These are phyloP conservation scores for Sinohyriopsis cumingii DNA, from an alignment of 2,888 invertebrate species.

Conservation along the genomic window DNA sequence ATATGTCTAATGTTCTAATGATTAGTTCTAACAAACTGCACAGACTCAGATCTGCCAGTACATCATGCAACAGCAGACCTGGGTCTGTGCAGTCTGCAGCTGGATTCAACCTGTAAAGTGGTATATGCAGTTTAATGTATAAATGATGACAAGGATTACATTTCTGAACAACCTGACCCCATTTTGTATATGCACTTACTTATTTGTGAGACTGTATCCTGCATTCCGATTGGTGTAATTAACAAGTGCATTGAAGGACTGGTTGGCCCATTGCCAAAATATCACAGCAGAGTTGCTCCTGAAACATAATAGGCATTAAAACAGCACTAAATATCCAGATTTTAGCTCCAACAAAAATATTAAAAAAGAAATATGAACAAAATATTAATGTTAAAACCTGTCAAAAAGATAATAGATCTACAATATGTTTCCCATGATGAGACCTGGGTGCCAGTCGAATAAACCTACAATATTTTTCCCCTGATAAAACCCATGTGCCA, in stretches of 20 bases:
- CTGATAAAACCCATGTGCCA: no score
- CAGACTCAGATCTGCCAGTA: no score
- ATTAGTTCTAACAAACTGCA: no score
- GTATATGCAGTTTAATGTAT: background rate
- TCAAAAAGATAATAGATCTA: no score
- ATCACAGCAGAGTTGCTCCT: conserved; percentile 90
- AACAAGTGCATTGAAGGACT: conserved; percentile 97
- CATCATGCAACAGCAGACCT: no score
- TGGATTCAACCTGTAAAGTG: background rate
- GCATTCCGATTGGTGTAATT: conserved; percentile 94
- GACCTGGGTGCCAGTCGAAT: no score
- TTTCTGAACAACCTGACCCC: background rate
- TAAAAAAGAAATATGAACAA: background rate
- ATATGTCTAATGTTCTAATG: no score
- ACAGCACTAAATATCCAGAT: background rate
- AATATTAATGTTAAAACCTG: no score
- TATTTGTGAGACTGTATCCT: conserved; percentile 64
- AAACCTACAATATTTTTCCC: no score
- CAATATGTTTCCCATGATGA: background rate
- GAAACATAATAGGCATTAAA: conserved; percentile 27
- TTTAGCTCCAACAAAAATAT: background rate
- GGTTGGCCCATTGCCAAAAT: conserved; percentile 99
- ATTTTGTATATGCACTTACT: conserved; percentile 30
- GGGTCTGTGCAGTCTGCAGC: no score
- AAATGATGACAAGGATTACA: background rate